Percentiles rank a stretch among this genome's conserved stretches.
phyloP scores from a whole-genome alignment of 1,140 invertebrate genomes.

The Bombus balteatus region DNA sequence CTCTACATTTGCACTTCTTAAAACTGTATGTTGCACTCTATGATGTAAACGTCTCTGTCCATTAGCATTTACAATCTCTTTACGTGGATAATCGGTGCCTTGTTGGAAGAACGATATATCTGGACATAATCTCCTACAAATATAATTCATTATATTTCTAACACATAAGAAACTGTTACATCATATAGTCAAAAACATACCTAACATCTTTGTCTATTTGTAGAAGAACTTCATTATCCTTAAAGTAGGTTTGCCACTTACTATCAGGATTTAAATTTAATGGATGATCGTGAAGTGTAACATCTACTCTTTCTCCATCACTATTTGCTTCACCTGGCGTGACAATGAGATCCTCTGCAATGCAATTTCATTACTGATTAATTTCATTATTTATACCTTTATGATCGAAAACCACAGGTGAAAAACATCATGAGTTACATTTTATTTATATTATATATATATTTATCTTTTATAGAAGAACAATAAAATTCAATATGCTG shows the following conservation, averaged over 20 bases:
- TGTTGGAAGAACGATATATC: slow-evolving; percentile 99
- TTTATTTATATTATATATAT: too few species aligned
- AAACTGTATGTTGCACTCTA: slow-evolving; percentile 92
- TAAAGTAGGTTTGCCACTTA: slow-evolving; percentile 96
- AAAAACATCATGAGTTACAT: too few species aligned
- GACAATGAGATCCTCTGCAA: slow-evolving; percentile 91
- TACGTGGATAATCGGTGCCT: slow-evolving; percentile 93
- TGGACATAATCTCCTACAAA: slow-evolving; percentile 92
- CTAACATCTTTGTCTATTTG: slow-evolving; percentile 99
- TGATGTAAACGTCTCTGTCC: slow-evolving; percentile 92
- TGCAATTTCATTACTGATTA: background rate
- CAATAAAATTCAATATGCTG: too few species aligned
- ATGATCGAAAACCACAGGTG: too few species aligned
- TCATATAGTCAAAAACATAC: slow-evolving; percentile 74
- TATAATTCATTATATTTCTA: slow-evolving; percentile 21
- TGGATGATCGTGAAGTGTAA: slow-evolving; percentile 90
- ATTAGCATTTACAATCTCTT: slow-evolving; percentile 88
- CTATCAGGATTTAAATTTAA: slow-evolving; percentile 96
- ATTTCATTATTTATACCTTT: background rate
- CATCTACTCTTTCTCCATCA: slow-evolving; percentile 83
- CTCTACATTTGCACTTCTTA: slow-evolving; percentile 94
- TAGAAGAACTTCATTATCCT: slow-evolving; percentile 97
- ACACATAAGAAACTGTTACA: background rate
- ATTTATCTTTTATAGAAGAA: too few species aligned
- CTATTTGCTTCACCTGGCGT: slow-evolving; percentile 86